Evolutionary conservation across 2,888 invertebrate genomes (phyloP).

Genomic region (Petrolisthes manimaculis): DNA sequence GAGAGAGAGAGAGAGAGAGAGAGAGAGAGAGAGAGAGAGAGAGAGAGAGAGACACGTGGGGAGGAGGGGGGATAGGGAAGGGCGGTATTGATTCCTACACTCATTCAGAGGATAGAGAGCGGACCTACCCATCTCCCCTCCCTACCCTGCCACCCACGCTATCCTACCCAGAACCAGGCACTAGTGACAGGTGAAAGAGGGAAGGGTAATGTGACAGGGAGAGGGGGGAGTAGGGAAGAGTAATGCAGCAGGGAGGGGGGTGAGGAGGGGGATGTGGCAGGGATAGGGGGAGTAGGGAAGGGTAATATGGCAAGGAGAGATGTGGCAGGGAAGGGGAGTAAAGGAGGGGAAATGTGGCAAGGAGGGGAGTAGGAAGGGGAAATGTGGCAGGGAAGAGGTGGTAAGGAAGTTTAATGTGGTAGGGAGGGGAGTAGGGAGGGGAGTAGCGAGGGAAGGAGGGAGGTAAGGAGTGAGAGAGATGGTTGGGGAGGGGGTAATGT

Average conservation of each 20-base stretch:
- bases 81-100: neutral
- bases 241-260: neutral
- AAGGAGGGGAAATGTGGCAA: neutral
- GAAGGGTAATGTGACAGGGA: neutral
- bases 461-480: neutral
- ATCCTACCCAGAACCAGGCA: too few species aligned
- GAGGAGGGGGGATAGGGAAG: constrained; percentile 10
- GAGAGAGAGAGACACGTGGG: constrained; percentile 4
- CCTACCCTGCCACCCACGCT: too few species aligned
- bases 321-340: neutral
- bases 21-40: constrained; percentile 36
- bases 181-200: neutral
- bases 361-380: neutral
- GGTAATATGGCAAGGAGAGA: neutral
- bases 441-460: neutral
- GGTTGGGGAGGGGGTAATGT: neutral
- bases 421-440: neutral
- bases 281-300: neutral
- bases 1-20: constrained; percentile 24
- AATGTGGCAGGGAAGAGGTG: neutral
- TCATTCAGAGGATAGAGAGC: neutral
- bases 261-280: neutral
- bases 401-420: neutral
- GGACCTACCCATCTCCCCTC: too few species aligned
- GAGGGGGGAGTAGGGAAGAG: neutral